Evolutionary conservation across 2,888 invertebrate species (phyloP), one percentile per base, ranked within the genome.

Genomic region (Lithophane ornitopus): DNA sequence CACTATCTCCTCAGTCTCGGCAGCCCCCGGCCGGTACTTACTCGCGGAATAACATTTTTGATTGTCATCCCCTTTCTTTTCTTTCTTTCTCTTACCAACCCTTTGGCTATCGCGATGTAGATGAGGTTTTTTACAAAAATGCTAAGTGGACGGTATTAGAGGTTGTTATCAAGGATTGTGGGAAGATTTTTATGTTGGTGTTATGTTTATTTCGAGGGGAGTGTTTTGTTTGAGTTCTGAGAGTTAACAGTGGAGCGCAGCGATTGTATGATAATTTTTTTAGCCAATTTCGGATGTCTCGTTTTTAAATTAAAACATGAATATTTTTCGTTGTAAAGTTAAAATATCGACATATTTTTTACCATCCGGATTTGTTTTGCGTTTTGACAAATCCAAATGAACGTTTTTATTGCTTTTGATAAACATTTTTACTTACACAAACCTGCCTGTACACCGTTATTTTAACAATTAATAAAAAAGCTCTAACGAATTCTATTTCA

Each of bases 41-140:
- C 86, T 82, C 78, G 85, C 78, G 86, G 82, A 91, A 91, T 90
- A 91, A 91, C 91, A 90, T 91, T 91, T 90, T 91, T 91, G 91
- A 91, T 91, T 91, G 91, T 91, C 89, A 87, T 90, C 86, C 89
- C 81, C 80, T 86, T 87, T 80, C 80, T 81, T 77, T 84, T 82
- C 74, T 81, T 86, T 85, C 85, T 77, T 80, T 80, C 74, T 85
- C 85, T 87, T 85, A 80, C 76, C 79, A 86, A 84, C 88, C 88
- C 86, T 84, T 84, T 79, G 84, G 73, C 85, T 73, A 88, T 88
- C 86, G 70, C 70, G 87, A 85, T 86, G 82, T 80, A 81, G 84
- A 87, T 82, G 80, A 81, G 78, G 74, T 78, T 85, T 80, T 77
- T 81, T 76, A 76, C 75, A 80, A 65, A 85, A 87, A 87, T 82